Base-by-base conservation (phyloP, 2,113 vertebrate genomes). In the Platysternon megacephalum region DNA sequence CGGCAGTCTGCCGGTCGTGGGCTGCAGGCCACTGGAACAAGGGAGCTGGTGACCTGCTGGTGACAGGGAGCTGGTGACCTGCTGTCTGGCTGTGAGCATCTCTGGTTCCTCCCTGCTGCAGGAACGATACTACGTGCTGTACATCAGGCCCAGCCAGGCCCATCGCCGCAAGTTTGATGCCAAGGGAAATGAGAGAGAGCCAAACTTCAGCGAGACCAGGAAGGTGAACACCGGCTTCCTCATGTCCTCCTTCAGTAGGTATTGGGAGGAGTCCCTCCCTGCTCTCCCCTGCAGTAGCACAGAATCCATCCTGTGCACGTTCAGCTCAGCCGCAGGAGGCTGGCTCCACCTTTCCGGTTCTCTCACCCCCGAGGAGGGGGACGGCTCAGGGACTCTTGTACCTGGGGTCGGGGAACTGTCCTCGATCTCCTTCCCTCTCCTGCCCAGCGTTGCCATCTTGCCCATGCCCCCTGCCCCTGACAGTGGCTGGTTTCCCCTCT, bases 211-310 rank as follows among this genome's bases (percentile, higher is more conserved):
- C 21, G 97, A 98, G 84, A 99, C 98, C 91, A 98, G 92, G 93
- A 99, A 99, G 95, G 99, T 99, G 97, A 99, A 99, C 98, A 99
- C 99, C 0, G 99, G 99, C 93, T 98, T 98, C 98, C 99, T 99
- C 46, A 98, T 99, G 98, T 99, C 99, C 3, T 99, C 99, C 55
- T 99, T 98, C 98, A 99, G 99, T 99, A 98, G 98, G 99, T 99
- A 52, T 86, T 86, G 28, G 17, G n/a, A 55, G 55, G n/a, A 55
- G 61, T 9, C 79, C 51, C 24, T 86, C 49, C 80, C 80, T 49
- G 55, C 11, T 6, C 22, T 32, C 10, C 2, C 51, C 35, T 32
- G 58, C 61, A 1, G 21, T 58, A 24, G 10, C 55, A 29, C 56
- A n/a, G 78, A 79, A 32, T 78, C 19, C 19, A 28, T 28, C 82